A percentile compares a stretch with the other conserved stretches of the same genome.
Evolutionary conservation across 1,140 invertebrate genomes (phyloP).

Genomic region (Rhizoglyphus robini): DNA sequence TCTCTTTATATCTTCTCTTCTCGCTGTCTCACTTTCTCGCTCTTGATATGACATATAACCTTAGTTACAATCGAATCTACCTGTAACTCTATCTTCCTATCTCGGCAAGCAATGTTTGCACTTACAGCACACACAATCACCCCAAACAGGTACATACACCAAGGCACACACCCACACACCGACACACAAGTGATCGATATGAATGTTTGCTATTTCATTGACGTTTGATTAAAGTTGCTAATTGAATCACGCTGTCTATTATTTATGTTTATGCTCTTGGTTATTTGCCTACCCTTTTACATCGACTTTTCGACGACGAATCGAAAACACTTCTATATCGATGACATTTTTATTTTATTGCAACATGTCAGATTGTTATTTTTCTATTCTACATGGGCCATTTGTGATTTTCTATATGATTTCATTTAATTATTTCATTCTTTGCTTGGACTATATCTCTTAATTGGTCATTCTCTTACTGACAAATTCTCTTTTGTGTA

Average conservation of each 20-base stretch:
- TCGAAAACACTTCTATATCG: too few species aligned
- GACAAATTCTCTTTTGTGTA: too few species aligned
- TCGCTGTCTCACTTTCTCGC: neutral
- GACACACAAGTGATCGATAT: conserved; percentile 9
- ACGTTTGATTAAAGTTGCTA: conserved; percentile 12
- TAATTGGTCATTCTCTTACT: too few species aligned
- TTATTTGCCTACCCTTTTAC: neutral
- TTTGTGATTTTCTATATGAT: too few species aligned
- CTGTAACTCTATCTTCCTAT: neutral
- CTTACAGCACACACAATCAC: neutral
- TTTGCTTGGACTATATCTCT: too few species aligned
- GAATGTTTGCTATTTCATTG: neutral
- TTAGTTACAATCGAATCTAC: neutral
- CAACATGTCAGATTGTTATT: too few species aligned
- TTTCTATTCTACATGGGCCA: too few species aligned
- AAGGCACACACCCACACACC: neutral
- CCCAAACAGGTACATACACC: neutral
- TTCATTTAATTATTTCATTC: too few species aligned
- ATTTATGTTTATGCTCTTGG: neutral
- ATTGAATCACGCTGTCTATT: neutral
- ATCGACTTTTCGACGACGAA: too few species aligned
- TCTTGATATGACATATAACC: neutral
- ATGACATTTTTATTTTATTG: too few species aligned
- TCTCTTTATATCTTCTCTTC: neutral
- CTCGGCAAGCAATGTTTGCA: neutral